Base-by-base conservation (phyloP, 1,140 invertebrate species). In the Physella acuta region DNA sequence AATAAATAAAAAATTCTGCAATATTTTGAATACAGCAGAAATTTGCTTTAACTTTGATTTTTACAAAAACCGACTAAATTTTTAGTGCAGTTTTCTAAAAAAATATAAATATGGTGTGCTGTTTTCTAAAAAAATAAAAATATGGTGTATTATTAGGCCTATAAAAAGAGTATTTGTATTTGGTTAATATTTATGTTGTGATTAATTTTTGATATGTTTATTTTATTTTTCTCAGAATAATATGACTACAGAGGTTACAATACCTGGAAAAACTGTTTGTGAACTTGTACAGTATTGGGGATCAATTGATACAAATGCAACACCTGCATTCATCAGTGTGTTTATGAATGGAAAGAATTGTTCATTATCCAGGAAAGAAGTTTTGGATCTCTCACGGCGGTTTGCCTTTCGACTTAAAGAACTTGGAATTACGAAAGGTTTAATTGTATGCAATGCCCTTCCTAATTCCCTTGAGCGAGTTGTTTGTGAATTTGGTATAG, bases 401-500 rank as follows among this genome's bases (percentile, higher is more conserved):
- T 71, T 71, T 68, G 72, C 72, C 0, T 33, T 56, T n/a, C 51
- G 20, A 30, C 36, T 73, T 16, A 53, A 39, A 2, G 37, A 49
- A 36, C 24, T 39, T 33, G 72, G 72, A 28, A 65, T 71, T 16
- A 30, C 28, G 2, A 71, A 71, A 30, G 72, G 72, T 14, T 37
- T 64, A 17, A 64, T 69, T 17, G 61, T 73, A 28, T 64, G 72
- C 37, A 70, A 70, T 34, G 31, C 69, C 16, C 34, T 73, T 36
- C 72, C 72, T n/a, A 73, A 73, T 61, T 68, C 62, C 20, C 44
- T 71, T n/a, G 72, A 73, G 44, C 64, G 72, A 44, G 55, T 73
- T 34, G 49, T 73, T 14, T 64, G 65, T 26, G 72, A 73, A 11
- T 65, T 73, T 30, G 72, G 69, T 24, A 68, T 67, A 5, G 24